A percentile compares a stretch with the other conserved stretches of the same genome.
phyloP scores from a whole-genome alignment of 2,797 vertebrate genomes.

The Cryptoprocta ferox region DNA sequence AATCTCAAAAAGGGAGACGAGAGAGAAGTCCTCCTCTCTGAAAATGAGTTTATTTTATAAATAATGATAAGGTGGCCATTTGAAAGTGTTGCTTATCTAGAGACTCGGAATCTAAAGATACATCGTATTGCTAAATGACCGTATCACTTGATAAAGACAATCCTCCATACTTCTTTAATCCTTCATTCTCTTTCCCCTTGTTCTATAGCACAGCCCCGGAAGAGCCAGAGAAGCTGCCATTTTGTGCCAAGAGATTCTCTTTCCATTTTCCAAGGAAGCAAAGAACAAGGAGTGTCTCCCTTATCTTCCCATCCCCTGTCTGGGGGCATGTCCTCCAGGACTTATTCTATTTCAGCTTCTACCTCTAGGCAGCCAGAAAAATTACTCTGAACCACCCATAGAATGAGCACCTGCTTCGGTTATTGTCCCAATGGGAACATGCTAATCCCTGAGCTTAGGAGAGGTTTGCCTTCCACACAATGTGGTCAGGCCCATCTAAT shows the following conservation, averaged over 20 bases:
- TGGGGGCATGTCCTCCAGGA: conserved; percentile 45
- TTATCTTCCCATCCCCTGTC: not conserved
- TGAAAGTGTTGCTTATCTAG: not conserved
- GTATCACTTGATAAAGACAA: not conserved
- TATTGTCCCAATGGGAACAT: conserved; percentile 41
- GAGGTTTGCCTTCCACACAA: conserved; percentile 2
- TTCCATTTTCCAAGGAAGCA: conserved; percentile 46
- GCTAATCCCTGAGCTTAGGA: conserved; percentile 70
- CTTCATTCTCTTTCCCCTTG: not conserved
- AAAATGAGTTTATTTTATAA: conserved; percentile 57
- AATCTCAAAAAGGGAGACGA: not conserved
- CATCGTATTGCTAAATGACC: not conserved
- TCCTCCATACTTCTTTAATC: not conserved
- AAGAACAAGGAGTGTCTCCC: conserved; percentile 24
- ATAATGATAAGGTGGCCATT: not conserved
- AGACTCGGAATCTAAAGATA: not conserved
- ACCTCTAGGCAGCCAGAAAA: conserved; percentile 51
- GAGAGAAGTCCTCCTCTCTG: not conserved
- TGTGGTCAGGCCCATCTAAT: conserved; percentile 22
- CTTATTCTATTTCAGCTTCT: conserved; percentile 63
- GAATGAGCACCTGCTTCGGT: conserved; percentile 72
- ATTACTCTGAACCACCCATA: conserved; percentile 44
- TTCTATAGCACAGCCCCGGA: not conserved
- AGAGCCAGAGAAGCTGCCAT: conserved; percentile 16
- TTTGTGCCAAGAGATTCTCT: conserved; percentile 7